phyloP scores from a whole-genome alignment of 1,140 invertebrate species.

The Leucophenga varia region DNA sequence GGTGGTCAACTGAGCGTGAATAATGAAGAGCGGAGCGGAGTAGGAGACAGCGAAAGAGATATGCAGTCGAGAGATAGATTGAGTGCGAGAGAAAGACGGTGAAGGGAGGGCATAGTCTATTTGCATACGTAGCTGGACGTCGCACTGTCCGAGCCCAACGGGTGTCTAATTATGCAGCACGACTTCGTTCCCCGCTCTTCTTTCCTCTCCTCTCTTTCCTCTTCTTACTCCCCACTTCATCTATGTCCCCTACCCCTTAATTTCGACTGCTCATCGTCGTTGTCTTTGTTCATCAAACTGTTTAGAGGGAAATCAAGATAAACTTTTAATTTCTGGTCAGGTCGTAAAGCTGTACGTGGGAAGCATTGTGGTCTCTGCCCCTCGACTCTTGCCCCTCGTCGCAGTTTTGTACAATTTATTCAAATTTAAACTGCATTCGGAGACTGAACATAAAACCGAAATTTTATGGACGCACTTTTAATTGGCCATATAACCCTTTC shows the following conservation, averaged over 20 bases:
- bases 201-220: not conserved
- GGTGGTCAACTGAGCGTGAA: slow-evolving; percentile 52
- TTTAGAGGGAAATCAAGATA: slow-evolving; percentile 48
- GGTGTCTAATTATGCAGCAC: slow-evolving; percentile 48
- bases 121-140: slow-evolving; percentile 23
- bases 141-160: slow-evolving; percentile 20
- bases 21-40: slow-evolving; percentile 25
- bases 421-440: slow-evolving; percentile 45
- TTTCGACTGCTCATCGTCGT: not conserved
- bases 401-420: slow-evolving; percentile 51
- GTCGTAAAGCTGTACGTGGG: slow-evolving; percentile 40
- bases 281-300: slow-evolving; percentile 45
- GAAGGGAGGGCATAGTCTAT: slow-evolving; percentile 15
- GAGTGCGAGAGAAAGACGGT: not conserved
- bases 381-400: slow-evolving; percentile 3
- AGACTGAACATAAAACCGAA: slow-evolving; percentile 29
- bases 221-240: too few species aligned
- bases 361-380: slow-evolving; percentile 24
- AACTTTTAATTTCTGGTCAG: slow-evolving; percentile 45
- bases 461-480: slow-evolving; percentile 43
- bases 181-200: slow-evolving; percentile 1
- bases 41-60: slow-evolving; percentile 6
- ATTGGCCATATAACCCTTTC: slow-evolving; percentile 18
- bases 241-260: too few species aligned
- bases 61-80: slow-evolving; percentile 1